A percentile compares a stretch with the other conserved stretches of the same genome.
These are phyloP conservation scores for Hyles lineata DNA, from an alignment of 2,888 invertebrate species.

Conservation along the genomic window DNA sequence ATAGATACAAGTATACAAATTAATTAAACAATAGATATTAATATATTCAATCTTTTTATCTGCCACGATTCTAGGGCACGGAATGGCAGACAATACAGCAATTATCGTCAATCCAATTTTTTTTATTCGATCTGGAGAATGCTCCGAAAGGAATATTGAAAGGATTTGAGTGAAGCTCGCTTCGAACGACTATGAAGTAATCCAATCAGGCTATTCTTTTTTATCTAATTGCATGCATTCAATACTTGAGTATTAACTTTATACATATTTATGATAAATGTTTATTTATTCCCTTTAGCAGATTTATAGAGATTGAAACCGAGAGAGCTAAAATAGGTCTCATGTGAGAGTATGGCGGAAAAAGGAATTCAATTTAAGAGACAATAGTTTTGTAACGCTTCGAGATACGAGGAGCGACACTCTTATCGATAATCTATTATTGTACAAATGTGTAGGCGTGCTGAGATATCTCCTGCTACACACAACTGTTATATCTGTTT, in stretches of 20 bases:
- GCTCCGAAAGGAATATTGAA: background rate
- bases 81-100: background rate
- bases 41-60: too few species aligned
- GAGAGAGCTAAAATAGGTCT: background rate
- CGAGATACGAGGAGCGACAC: background rate
- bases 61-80: background rate
- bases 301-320: background rate
- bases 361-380: background rate
- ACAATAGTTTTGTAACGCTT: background rate
- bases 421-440: slow-evolving; percentile 2
- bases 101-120: slow-evolving; percentile 6
- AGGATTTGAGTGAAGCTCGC: slow-evolving; percentile 5
- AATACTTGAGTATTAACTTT: too few species aligned
- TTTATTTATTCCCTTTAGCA: too few species aligned
- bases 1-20: slow-evolving; percentile 35
- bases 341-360: background rate
- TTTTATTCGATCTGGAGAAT: background rate
- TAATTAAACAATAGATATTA: background rate
- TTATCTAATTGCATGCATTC: background rate
- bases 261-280: too few species aligned
- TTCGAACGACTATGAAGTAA: background rate
- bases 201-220: background rate
- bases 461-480: too few species aligned
- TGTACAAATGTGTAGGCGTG: background rate
- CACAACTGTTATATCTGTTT: too few species aligned